Evolutionary conservation across 2,113 vertebrate species (phyloP).

Genomic region (Recurvirostra avosetta): DNA sequence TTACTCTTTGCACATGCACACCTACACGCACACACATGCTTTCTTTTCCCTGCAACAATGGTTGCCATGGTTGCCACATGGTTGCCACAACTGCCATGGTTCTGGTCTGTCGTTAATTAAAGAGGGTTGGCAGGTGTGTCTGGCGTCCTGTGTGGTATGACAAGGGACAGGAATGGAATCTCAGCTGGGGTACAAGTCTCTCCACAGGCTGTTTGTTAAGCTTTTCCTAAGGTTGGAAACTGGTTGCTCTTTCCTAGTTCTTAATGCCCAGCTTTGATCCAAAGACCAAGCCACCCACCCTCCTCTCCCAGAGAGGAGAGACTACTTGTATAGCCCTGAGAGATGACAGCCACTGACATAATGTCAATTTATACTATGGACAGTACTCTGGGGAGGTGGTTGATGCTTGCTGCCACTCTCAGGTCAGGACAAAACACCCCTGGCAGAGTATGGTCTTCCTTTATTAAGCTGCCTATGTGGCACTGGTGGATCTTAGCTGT

Average conservation of each 20-base stretch:
- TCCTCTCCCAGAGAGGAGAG: not conserved
- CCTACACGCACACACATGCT: accelerated
- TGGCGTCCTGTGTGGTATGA: not conserved
- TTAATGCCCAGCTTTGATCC: not conserved
- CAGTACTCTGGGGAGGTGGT: not conserved
- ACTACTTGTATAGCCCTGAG: not conserved
- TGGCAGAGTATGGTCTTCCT: not conserved
- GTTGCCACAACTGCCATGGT: not conserved
- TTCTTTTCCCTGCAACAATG: not conserved
- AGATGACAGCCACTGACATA: not conserved
- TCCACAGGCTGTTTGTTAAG: not conserved
- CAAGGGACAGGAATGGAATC: not conserved
- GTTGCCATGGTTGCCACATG: too few species aligned
- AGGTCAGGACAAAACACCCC: not conserved
- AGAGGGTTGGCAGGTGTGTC: not conserved
- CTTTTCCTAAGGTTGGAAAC: not conserved
- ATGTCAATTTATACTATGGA: not conserved
- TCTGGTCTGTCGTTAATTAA: conserved; percentile 24
- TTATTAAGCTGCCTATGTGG: not conserved
- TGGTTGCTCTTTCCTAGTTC: not conserved
- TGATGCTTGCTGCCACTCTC: not conserved
- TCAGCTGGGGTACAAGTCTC: not conserved
- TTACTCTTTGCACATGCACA: not conserved
- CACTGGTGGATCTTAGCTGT: not conserved
- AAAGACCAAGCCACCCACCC: not conserved